These are phyloP conservation scores for Cyclopterus lumpus DNA, from an alignment of 2,797 vertebrate species.

Conservation along the genomic window DNA sequence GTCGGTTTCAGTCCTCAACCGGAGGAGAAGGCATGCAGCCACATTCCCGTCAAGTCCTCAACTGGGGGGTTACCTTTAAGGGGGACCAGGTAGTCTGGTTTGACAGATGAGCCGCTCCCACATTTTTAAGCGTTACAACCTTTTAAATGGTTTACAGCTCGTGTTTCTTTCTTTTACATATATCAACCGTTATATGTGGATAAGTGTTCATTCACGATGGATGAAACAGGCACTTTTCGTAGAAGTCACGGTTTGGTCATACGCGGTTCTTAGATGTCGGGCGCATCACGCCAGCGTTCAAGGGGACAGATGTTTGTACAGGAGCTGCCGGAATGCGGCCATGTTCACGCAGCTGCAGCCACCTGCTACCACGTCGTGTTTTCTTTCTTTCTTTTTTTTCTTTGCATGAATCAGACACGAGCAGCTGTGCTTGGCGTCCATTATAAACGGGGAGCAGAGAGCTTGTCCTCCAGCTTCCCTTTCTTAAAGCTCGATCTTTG, in stretches of 20 bases:
- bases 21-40: not conserved
- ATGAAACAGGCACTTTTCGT: not conserved
- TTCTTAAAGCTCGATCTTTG: too few species aligned
- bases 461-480: slow-evolving; percentile 1
- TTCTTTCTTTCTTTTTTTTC: not conserved
- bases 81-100: too few species aligned
- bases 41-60: too few species aligned
- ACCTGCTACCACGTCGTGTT: slow-evolving; percentile 20
- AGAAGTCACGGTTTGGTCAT: not conserved
- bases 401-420: not conserved
- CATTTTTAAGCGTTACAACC: too few species aligned
- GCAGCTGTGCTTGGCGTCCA: not conserved
- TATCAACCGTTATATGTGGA: too few species aligned
- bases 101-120: too few species aligned
- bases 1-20: not conserved
- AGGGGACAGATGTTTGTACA: slow-evolving; percentile 30
- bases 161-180: too few species aligned
- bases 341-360: slow-evolving; percentile 30
- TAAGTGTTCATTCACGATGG: too few species aligned
- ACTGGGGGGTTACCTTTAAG: too few species aligned
- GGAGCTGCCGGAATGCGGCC: slow-evolving; percentile 1
- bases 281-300: not conserved
- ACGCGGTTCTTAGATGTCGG: not conserved
- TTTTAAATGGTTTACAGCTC: too few species aligned
- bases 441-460: not conserved